Conservation (phyloP, 2,888 invertebrate genomes). For the Macrosiphum euphorbiae region DNA sequence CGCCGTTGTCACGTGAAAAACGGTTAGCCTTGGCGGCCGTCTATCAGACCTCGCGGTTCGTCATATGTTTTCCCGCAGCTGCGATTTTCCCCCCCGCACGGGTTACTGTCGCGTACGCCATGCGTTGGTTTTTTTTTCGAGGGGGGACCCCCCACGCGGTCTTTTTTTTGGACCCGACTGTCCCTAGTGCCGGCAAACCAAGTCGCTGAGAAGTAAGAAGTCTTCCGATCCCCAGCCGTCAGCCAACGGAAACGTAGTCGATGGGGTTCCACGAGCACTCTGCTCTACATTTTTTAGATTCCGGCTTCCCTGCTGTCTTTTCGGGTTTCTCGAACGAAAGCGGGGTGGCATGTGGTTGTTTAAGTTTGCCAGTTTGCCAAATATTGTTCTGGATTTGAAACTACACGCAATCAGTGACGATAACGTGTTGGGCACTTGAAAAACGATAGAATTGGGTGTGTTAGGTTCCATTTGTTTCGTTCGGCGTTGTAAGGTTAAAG, state of each 20-base stretch:
- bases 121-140: background rate
- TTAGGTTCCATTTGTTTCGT: background rate
- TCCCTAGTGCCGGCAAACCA: background rate
- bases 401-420: background rate
- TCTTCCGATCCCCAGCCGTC: too few species aligned
- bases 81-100: slow-evolving; percentile 31
- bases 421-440: background rate
- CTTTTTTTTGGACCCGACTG: background rate
- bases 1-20: background rate
- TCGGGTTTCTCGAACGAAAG: background rate
- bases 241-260: background rate
- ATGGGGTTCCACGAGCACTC: background rate
- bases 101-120: background rate
- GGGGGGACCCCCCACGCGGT: background rate
- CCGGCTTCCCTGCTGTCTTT: background rate
- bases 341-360: background rate
- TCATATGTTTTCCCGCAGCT: slow-evolving; percentile 60
- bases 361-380: background rate
- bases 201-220: too few species aligned
- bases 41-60: slow-evolving; percentile 19
- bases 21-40: slow-evolving; percentile 28
- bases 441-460: slow-evolving; percentile 24
- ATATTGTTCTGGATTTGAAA: background rate
- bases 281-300: background rate
- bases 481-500: slow-evolving; percentile 16